phyloP scores from a whole-genome alignment of 2,888 invertebrate species.

The Dioctria linearis region DNA sequence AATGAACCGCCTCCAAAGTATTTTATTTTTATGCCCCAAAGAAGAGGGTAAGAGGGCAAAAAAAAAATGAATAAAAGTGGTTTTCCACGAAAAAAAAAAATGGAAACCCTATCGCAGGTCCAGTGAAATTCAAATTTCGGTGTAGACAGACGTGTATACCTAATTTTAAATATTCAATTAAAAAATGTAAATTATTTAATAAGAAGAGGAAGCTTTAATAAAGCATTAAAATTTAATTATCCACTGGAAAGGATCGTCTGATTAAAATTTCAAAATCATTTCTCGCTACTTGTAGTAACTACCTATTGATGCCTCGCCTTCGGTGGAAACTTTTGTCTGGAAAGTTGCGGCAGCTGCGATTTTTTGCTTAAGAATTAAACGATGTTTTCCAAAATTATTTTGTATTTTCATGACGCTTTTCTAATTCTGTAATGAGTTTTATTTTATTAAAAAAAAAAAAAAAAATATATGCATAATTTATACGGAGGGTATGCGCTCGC shows the following conservation, averaged over 20 bases:
- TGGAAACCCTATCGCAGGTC: background rate
- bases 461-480: too few species aligned
- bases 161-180: constrained; percentile 37
- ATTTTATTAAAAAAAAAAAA: too few species aligned
- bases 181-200: constrained; percentile 46
- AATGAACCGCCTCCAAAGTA: background rate
- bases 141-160: background rate
- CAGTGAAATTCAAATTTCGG: background rate
- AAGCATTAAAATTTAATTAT: constrained; percentile 42
- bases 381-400: too few species aligned
- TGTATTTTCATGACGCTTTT: too few species aligned
- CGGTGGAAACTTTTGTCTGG: too few species aligned
- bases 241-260: background rate
- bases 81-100: background rate
- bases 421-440: too few species aligned
- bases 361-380: too few species aligned
- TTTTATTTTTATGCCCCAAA: background rate
- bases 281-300: background rate
- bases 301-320: too few species aligned
- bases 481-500: too few species aligned
- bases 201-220: constrained; percentile 29
- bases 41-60: background rate
- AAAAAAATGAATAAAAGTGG: constrained; percentile 21
- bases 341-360: too few species aligned
- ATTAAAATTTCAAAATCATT: constrained; percentile 1